Evolutionary conservation across 2,797 vertebrate genomes (phyloP), one percentile per base, ranked within the genome.

Genomic region (Stomatorhinus walkeri): DNA sequence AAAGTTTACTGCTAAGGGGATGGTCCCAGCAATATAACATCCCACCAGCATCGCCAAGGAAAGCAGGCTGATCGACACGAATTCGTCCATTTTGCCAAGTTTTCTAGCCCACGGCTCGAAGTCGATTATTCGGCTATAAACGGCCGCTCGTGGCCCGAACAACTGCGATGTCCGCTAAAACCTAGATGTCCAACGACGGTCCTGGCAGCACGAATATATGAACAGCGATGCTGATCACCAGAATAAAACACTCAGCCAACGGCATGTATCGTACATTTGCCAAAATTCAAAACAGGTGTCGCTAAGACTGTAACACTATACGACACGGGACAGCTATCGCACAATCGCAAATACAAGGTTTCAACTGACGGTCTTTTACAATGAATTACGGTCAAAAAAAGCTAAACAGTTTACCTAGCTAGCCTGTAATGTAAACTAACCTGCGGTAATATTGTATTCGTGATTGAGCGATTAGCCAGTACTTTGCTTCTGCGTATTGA

Each of bases 21-120:
- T 99, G 61, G 97, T 99, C 86, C 98, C 98, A 59, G 98, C 97
- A 91, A 99, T 98, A 89, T 99, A 99, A 93, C 98, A 99, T 85
- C 98, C 98, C 64, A 98, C 95, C 94, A 99, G 90, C 98, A 99
- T 99, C 3, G 98, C 96, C 89, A 99, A 93, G 36, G 98, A 99
- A 24, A 99, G 93, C 91, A 99, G 93, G 91, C 97, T 97, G 94
- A 99, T 99, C 14, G 98, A 98, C 92, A 93, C 94, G 89, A 99
- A 98, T 90, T 99, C 98, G 91, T 99, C 98, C 98, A 99, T 99
- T 89, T 91, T 91, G 89, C 89, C 92, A 89, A 28, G 59, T 59
- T 68, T 52, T 22, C 32, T 16, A 43, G 22, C 12, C 24, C 7
- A 87, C 86, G 9, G 24, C 24, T 40, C 19, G 24, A 87, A 40